Percentiles rank a stretch among this genome's conserved stretches.
Evolutionary conservation across 2,797 vertebrate genomes (phyloP).

Genomic region (Sphenodon punctatus): DNA sequence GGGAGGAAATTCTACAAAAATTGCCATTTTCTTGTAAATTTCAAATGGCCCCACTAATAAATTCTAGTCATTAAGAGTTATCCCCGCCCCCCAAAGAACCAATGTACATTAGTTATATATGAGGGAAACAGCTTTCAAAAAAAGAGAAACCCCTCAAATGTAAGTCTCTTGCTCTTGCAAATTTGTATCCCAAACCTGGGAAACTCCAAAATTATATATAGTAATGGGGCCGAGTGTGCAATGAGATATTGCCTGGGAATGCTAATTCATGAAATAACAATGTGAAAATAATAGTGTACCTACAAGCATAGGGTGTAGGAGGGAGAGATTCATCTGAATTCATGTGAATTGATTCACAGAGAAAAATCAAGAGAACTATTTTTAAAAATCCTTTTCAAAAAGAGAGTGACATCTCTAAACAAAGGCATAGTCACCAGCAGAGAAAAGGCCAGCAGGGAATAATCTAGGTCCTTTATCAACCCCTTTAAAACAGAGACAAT

Average conservation of each 20-base stretch:
- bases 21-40: not conserved
- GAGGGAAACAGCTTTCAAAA: not conserved
- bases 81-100: too few relatives aligned
- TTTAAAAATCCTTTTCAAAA: slow-evolving; percentile 12
- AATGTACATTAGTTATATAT: not conserved
- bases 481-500: not conserved
- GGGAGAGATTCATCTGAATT: too few relatives aligned
- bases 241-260: fast-evolving
- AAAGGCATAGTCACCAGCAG: not conserved
- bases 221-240: not conserved
- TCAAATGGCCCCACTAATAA: not conserved
- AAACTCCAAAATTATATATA: not conserved
- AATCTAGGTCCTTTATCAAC: not conserved
- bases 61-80: too few relatives aligned
- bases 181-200: not conserved
- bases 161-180: not conserved
- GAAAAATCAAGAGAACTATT: too few relatives aligned
- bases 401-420: slow-evolving; percentile 22
- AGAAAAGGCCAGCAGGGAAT: slow-evolving; percentile 49
- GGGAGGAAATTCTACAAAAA: not conserved
- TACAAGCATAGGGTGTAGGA: too few relatives aligned
- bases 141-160: not conserved
- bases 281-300: not conserved
- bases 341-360: too few relatives aligned
- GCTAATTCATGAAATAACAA: not conserved